These are phyloP conservation scores for Andrena dorsata DNA, from an alignment of 2,888 invertebrate species.

Conservation along the genomic window DNA sequence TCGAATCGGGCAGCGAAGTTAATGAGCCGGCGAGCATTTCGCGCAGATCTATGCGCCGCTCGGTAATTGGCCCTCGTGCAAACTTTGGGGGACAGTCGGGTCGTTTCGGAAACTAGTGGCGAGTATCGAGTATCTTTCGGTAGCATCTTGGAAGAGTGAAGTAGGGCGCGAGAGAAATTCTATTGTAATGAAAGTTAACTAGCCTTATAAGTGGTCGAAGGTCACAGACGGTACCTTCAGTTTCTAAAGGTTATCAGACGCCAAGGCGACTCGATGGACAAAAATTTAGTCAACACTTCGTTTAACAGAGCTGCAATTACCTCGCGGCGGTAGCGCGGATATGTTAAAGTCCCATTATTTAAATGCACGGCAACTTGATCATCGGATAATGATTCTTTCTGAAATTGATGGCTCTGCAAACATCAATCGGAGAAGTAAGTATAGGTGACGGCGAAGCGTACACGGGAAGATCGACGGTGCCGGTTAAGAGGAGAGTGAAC, in stretches of 20 bases:
- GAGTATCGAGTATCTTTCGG: no score
- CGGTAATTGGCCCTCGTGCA: conserved; percentile 12
- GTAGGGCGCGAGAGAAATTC: no score
- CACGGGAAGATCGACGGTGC: conserved; percentile 9
- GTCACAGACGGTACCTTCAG: no score
- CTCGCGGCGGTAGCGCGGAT: neutral
- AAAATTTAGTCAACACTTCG: neutral
- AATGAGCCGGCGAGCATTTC: conserved; percentile 23
- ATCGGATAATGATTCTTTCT: conserved; percentile 20
- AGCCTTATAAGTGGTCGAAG: no score
- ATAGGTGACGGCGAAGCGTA: conserved; percentile 24
- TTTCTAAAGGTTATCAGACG: no score
- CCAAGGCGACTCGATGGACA: no score
- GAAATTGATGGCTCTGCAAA: conserved; percentile 30
- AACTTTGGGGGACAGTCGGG: neutral
- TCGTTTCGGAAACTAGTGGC: neutral
- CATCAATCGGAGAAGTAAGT: conserved; percentile 29
- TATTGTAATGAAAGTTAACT: no score
- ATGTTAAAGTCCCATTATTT: conserved; percentile 14
- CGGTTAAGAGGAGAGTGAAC: conserved; percentile 7
- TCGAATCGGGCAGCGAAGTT: neutral
- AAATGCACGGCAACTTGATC: conserved; percentile 5
- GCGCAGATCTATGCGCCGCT: neutral
- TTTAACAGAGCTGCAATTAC: neutral
- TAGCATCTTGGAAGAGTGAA: no score